Evolutionary conservation across 2,113 vertebrate genomes (phyloP), one percentile per base, ranked within the genome.

Genomic region (Rhabdornis inornatus): DNA sequence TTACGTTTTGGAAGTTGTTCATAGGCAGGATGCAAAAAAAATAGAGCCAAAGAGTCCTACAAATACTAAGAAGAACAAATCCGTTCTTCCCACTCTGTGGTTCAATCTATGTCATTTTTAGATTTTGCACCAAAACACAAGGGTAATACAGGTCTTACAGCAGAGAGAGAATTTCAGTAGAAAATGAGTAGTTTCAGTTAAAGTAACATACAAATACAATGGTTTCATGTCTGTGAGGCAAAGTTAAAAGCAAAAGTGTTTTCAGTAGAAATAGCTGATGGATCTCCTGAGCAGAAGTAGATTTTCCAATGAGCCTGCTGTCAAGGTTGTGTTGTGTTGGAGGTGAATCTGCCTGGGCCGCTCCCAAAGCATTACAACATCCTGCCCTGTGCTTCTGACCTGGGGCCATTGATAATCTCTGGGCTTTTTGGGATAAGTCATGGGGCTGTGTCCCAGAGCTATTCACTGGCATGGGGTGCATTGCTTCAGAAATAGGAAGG

Each of bases 401-500:
- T 37, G 77, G 24, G 31, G 20, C 39, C 35, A 7, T 2, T 18
- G 71, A 47, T 66, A 25, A 89, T 83, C 53, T 61, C 78, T 78
- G 45, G 52, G 21, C 28, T 74, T 88, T 76, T 23, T 70, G 63
- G 83, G 72, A 55, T 42, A 63, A 71, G 42, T n/a, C 68, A 14
- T 4, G 49, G 66, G 82, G 78, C 94, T 81, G 37, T 42, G 63
- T 44, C 89, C 78, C 78, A 78, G 15, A 2, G 7, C 30, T 2
- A 2, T 44, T 87, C 52, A 33, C 71, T 66, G 50, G 28, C 47
- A 59, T 0, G 20, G 40, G 50, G 90, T 82, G 56, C 57, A 59
- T 69, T 91, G 4, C n/a, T 90, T 91, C 90, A 94, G 70, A 83
- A 97, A 88, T 5, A 77, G 76, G 91, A 84, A 86, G 69, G 74